Conservation (phyloP, 2,113 vertebrate genomes). For the Cottus gobio region DNA sequence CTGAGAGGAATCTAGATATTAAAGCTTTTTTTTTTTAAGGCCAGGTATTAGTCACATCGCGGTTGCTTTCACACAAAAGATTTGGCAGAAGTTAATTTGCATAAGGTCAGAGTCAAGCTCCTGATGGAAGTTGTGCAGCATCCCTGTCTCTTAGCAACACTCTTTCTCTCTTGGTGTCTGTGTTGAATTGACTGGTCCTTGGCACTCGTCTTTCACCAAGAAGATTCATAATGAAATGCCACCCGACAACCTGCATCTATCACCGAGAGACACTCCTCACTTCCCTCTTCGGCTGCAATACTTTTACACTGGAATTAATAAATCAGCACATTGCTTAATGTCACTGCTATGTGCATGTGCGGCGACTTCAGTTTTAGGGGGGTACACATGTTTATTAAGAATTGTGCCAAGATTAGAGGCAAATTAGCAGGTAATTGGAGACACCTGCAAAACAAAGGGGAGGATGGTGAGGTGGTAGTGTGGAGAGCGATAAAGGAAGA, state of each 20-base stretch:
- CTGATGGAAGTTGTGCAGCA: constrained; percentile 97
- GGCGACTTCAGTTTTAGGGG: constrained; percentile 40
- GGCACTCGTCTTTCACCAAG: constrained; percentile 96
- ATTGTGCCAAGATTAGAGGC: constrained; percentile 85
- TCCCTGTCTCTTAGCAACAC: constrained; percentile 99
- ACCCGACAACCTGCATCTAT: constrained; percentile 93
- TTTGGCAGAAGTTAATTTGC: constrained; percentile 93
- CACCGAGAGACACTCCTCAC: constrained; percentile 87
- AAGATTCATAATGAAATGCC: constrained; percentile 96
- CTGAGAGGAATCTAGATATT: constrained; percentile 51
- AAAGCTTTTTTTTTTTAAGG: constrained; percentile 69
- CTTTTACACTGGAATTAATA: constrained; percentile 88
- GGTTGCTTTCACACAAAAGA: constrained; percentile 91
- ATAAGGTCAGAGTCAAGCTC: constrained; percentile 96
- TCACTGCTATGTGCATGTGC: constrained; percentile 29
- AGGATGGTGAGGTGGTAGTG: constrained; percentile 82
- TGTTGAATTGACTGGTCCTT: constrained; percentile 94
- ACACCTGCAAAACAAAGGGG: constrained; percentile 88
- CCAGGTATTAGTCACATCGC: constrained; percentile 93
- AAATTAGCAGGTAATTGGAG: constrained; percentile 91
- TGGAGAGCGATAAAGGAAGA: constrained; percentile 68
- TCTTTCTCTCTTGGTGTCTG: constrained; percentile 91
- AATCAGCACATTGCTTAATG: constrained; percentile 84
- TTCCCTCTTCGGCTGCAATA: constrained; percentile 73
- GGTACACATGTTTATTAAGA: constrained; percentile 78